A percentile compares a stretch with the other conserved stretches of the same genome.
Conservation (phyloP, 53 echinoderm and acorn worm species). For the Mesocentrotus franciscanus region DNA sequence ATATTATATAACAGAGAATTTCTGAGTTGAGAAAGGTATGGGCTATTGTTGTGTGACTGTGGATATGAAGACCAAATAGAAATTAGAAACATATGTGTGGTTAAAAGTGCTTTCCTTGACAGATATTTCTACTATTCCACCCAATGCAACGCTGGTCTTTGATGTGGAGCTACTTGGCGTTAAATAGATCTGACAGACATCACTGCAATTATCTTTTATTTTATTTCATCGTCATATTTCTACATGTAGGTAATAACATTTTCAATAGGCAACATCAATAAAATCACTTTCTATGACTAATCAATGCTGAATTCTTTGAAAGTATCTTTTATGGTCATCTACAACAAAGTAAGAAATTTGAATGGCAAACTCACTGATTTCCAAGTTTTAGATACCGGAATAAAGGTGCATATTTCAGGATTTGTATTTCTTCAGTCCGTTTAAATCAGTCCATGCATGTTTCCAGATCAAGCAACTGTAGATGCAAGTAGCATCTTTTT, state of each 20-base stretch:
- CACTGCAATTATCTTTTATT: background rate
- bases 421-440: background rate
- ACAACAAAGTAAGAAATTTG: no score
- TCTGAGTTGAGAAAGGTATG: no score
- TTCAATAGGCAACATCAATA: background rate
- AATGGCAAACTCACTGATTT: no score
- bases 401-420: background rate
- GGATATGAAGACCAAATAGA: background rate
- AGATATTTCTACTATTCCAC: constrained; percentile 85
- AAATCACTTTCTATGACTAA: background rate
- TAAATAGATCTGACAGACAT: background rate
- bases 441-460: background rate
- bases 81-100: background rate
- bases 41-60: background rate
- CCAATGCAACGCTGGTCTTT: constrained; percentile 89
- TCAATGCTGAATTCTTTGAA: background rate
- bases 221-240: background rate
- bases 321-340: no score
- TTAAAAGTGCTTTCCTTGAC: constrained; percentile 48
- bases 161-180: constrained; percentile 83
- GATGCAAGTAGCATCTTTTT: background rate
- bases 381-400: no score
- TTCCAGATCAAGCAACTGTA: background rate
- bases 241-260: background rate
- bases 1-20: no score